These are phyloP conservation scores for Eubasilissa regina DNA, from an alignment of 1,140 invertebrate species.

Conservation along the genomic window DNA sequence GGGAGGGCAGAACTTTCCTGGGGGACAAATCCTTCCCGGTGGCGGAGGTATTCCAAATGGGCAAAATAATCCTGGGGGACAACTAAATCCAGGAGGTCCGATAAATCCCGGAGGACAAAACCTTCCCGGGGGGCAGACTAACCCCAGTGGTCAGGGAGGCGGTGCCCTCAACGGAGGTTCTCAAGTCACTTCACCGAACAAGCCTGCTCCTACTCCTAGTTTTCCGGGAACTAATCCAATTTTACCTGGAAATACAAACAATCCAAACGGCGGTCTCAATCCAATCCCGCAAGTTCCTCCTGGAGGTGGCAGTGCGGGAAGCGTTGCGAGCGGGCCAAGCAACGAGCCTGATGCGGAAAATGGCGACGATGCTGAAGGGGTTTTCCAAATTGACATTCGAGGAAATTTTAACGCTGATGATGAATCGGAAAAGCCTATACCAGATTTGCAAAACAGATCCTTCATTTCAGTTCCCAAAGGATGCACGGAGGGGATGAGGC, in stretches of 20 bases:
- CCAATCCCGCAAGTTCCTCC: neutral
- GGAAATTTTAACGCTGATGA: neutral
- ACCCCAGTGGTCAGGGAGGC: too few relatives aligned
- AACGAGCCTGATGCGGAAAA: neutral
- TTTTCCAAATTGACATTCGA: constrained; percentile 18
- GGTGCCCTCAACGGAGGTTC: neutral
- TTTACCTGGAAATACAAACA: too few relatives aligned
- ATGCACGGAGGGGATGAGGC: neutral
- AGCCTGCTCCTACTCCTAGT: neutral
- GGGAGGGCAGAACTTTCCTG: constrained; percentile 10
- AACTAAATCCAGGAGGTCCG: neutral
- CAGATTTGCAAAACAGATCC: neutral
- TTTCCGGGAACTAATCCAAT: too few relatives aligned
- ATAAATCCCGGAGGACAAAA: neutral
- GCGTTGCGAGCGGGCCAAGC: neutral
- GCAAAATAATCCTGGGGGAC: neutral
- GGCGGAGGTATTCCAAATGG: neutral
- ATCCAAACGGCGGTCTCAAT: neutral
- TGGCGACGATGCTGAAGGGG: neutral
- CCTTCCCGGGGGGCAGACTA: neutral
- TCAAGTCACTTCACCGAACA: neutral
- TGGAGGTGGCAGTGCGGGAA: neutral
- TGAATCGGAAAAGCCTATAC: neutral
- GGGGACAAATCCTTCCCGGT: constrained; percentile 18
- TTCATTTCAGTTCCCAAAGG: constrained; percentile 32